Base-by-base conservation (phyloP, 2,888 invertebrate genomes). In the Tachina lurida region DNA sequence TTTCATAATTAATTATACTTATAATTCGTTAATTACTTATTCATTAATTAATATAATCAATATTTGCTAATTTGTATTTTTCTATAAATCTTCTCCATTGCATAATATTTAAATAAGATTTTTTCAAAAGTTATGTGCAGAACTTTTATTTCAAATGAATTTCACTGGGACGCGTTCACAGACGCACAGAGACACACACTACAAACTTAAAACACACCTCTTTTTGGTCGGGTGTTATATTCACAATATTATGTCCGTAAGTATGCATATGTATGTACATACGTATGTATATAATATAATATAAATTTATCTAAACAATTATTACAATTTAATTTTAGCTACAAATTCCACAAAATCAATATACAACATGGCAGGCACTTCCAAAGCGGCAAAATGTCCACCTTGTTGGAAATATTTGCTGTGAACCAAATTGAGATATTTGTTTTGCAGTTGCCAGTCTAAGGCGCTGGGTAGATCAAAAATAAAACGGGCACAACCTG, bases 331-430 rank as follows among this genome's bases (percentile, higher is more conserved):
- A 60, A 89, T 62, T 81, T 93, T 93, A 0, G 90, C 89, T 0
- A 95, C 94, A 70, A 95, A 95, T 9, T 92, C 89, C 89, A 94
- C 95, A 15, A 98, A 92, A 90, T 98, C 97, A 0, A 94, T 93
- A 3, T 96, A 95, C 62, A 98, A 89, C 4, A 96, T 89, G 58
- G 94, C 92, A 0, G 98, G 97, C 87, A 95, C 94, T 91, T 98
- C 97, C 83, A 97, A 93, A 0, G 97, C 97, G 0, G 96, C 96
- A 91, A 98, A 98, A 91, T 98, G 98, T 0, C 98, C 98, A 3
- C 97, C 97, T 5, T 94, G 94, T 0, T 95, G 93, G 67, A 95
- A 94, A 62, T 95, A 93, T 1, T 94, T 95, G 88, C 94, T 95
- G 52, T 95, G 96, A 10, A 96, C 92, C 52, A 97, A 92, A 91